Evolutionary conservation across 2,113 vertebrate genomes (phyloP), one percentile per base, ranked within the genome.

Genomic region (Myiozetetes cayanensis): DNA sequence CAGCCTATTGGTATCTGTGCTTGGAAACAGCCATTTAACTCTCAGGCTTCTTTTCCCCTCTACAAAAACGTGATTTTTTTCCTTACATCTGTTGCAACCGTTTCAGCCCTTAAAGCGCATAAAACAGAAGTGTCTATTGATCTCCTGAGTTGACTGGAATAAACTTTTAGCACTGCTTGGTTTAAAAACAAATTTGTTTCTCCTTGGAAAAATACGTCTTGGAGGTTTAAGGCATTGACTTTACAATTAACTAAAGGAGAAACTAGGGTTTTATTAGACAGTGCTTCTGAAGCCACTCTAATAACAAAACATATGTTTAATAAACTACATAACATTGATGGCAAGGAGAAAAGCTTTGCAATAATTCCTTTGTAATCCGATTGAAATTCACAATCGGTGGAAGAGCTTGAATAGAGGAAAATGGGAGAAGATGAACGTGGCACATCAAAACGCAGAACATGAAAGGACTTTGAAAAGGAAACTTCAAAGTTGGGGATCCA

Each of bases 81-180:
- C 37, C 33, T 87, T 91, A 76, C 22, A 84, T 90, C 87, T 91
- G 75, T 93, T 92, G 65, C 68, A 89, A 83, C 53, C 1, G 0
- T 79, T 91, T 91, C 67, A 87, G 14, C 85, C 74, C 93, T 78
- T 95, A 50, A 70, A 95, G 78, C 78, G 59, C 71, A 76, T 96
- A 87, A 94, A 95, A 5, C 41, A 49, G 56, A 84, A 67, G 18
- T 80, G 82, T 61, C 68, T 91, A 91, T 94, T 95, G 93, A 95
- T 93, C 89, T 94, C 89, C 30, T 47, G 47, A 63, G 72, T 13
- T 86, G 89, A 49, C 81, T 87, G 67, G 55, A 91, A 94, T 87
- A 87, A 94, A 94, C 61, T 81, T 94, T 63, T 79, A 93, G 61
- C 63, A 58, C 65, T 87, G 41, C 55, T 85, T 9, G 0, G 37